These are phyloP conservation scores for Drosophila lini DNA, from an alignment of 1,140 invertebrate species.

Conservation along the genomic window DNA sequence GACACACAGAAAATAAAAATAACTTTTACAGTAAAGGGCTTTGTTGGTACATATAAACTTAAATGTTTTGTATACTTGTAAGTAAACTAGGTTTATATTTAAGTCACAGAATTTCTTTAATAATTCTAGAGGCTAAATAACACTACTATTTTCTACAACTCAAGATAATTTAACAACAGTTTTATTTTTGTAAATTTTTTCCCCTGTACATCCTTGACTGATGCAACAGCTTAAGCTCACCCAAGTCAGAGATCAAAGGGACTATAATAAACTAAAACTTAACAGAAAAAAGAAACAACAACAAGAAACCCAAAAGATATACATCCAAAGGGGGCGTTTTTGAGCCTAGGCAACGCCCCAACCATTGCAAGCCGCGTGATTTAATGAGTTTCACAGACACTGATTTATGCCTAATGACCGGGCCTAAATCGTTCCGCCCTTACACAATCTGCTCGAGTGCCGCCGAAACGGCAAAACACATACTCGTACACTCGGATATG, in stretches of 20 bases:
- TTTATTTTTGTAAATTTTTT: too few relatives aligned
- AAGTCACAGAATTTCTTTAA: not conserved
- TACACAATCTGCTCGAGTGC: constrained; percentile 18
- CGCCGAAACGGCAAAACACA: constrained; percentile 11
- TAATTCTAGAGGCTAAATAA: not conserved
- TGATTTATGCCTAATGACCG: constrained; percentile 76
- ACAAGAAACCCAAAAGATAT: constrained; percentile 22
- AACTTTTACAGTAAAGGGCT: not conserved
- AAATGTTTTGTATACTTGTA: not conserved
- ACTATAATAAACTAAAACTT: constrained; percentile 23
- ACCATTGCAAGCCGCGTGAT: constrained; percentile 56
- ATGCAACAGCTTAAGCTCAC: constrained; percentile 3
- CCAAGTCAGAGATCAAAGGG: constrained; percentile 41
- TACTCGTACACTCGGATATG: constrained; percentile 29
- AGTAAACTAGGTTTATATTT: not conserved
- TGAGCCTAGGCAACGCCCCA: constrained; percentile 46
- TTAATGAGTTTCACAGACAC: constrained; percentile 66
- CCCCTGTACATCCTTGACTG: constrained; percentile 2
- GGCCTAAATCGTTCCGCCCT: constrained; percentile 53
- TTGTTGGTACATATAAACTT: too few relatives aligned
- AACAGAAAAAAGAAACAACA: not conserved
- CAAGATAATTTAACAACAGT: not conserved
- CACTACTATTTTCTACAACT: not conserved
- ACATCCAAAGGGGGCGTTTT: constrained; percentile 34
- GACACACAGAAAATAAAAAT: constrained; percentile 10